Conservation (phyloP, 2,797 vertebrate species). For the Delichon dasypus region DNA sequence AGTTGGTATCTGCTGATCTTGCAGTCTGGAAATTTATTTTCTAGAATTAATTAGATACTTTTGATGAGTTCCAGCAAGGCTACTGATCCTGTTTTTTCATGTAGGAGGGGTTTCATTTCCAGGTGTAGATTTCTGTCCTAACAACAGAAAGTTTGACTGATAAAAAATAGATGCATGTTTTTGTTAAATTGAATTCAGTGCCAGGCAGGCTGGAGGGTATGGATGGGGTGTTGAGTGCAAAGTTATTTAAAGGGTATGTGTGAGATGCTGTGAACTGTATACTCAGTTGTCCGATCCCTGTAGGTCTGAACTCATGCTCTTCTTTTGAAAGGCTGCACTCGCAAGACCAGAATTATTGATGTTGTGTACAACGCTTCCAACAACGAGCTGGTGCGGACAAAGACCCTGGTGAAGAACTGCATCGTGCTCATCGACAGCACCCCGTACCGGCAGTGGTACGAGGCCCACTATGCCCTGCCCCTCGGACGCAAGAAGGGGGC, state of each 20-base stretch:
- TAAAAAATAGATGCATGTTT: not conserved
- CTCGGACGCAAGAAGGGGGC: conserved; percentile 98
- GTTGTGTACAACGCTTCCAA: conserved; percentile 99
- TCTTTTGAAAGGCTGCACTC: conserved; percentile 87
- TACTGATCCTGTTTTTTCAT: not conserved
- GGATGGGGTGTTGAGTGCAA: not conserved
- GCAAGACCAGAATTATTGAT: conserved; percentile 97
- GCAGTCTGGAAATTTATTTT: not conserved
- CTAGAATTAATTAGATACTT: not conserved
- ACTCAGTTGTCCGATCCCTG: not conserved
- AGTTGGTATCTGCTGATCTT: not conserved
- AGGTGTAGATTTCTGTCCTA: not conserved
- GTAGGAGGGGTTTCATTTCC: not conserved
- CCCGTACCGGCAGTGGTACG: conserved; percentile 97
- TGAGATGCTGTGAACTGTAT: not conserved
- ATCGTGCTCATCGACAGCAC: conserved; percentile 92
- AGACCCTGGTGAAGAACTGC: conserved; percentile 99
- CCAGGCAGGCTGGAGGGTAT: not conserved
- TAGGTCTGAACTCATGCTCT: not conserved
- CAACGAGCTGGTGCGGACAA: conserved; percentile 97
- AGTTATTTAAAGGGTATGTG: not conserved
- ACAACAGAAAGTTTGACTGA: not conserved
- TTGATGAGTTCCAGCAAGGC: not conserved
- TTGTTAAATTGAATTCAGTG: not conserved
- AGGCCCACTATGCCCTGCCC: conserved; percentile 93